Evolutionary conservation across 2,113 vertebrate genomes (phyloP), one percentile per base, ranked within the genome.

Genomic region (Ceyx margarethae): DNA sequence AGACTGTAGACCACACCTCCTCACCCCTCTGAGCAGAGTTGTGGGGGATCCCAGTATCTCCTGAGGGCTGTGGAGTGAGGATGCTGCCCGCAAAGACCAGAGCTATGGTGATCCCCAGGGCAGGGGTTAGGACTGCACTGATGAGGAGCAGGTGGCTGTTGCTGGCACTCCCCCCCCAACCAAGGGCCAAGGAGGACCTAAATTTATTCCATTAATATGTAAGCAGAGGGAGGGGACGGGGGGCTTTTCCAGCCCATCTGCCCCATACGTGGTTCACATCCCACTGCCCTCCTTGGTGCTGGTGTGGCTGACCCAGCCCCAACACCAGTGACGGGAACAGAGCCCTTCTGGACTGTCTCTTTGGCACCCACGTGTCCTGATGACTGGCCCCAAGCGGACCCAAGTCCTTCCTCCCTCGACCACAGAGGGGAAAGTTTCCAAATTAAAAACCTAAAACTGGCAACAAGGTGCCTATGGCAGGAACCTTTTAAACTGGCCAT

Each of bases 401-500:
- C 94, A 93, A 97, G 95, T 97, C 95, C 96, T 98, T 98, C 97
- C 97, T 97, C 91, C 92, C 94, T 82, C 81, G 40, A 97, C 98
- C 98, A 97, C 97, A 98, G 96, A 96, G 94, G 92, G 95, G 92
- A 96, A 98, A 97, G 95, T 98, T 98, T 98, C 98, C 97, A 98
- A 98, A 98, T 98, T 97, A 98, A 98, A 97, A 97, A 97, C 96
- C 97, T 98, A 98, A 98, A 98, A 97, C 97, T 97, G 97, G 97
- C 97, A 98, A 97, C 96, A 96, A 97, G 97, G 97, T 97, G 96
- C 97, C 97, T 97, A 96, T 97, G 97, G 97, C 95, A 97, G 97
- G 95, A 97, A 97, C 97, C 97, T 97, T 97, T 97, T 97, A 98
- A 98, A 97, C 97, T 96, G 96, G 96, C 97, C 97, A 97, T 98